A percentile compares a stretch with the other conserved stretches of the same genome.
Conservation (phyloP, 2,797 vertebrate genomes). For the Acanthurus leucopareius region DNA sequence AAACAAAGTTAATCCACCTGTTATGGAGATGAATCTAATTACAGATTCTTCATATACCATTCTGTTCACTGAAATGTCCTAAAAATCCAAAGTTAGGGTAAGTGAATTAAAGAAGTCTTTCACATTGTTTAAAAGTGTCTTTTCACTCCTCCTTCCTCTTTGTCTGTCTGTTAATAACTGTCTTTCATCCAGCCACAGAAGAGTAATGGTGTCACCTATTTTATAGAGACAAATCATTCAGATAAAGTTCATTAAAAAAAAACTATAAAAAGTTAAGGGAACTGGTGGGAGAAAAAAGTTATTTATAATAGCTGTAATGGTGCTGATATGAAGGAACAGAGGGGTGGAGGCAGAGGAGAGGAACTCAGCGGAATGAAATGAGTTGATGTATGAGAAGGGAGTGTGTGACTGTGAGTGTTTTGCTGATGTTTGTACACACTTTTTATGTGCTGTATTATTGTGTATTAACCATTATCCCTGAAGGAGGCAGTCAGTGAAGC, state of each 20-base stretch:
- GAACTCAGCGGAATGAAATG: slow-evolving; percentile 9
- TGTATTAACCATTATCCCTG: background rate
- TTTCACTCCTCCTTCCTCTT: background rate
- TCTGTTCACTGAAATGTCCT: background rate
- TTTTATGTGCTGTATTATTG: slow-evolving; percentile 12
- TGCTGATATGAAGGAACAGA: background rate
- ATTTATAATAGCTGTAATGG: background rate
- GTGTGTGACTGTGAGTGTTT: slow-evolving; percentile 5
- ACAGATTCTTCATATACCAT: no score
- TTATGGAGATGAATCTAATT: no score
- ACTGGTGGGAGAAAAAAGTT: background rate
- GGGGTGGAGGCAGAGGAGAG: background rate
- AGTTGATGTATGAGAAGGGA: slow-evolving; percentile 18
- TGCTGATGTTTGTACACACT: slow-evolving; percentile 16
- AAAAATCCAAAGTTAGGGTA: slow-evolving; percentile 1
- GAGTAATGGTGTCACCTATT: background rate
- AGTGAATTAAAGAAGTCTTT: background rate
- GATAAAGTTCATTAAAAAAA: background rate
- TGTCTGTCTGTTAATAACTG: background rate
- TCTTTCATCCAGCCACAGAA: slow-evolving; percentile 7
- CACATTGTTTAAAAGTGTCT: background rate
- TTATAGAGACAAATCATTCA: slow-evolving; percentile 5
- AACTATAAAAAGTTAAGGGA: background rate
- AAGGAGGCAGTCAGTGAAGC: slow-evolving; percentile 26
- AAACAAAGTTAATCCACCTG: no score